phyloP scores from a whole-genome alignment of 2,888 invertebrate genomes.

The Rhopalosiphum nymphaeae region DNA sequence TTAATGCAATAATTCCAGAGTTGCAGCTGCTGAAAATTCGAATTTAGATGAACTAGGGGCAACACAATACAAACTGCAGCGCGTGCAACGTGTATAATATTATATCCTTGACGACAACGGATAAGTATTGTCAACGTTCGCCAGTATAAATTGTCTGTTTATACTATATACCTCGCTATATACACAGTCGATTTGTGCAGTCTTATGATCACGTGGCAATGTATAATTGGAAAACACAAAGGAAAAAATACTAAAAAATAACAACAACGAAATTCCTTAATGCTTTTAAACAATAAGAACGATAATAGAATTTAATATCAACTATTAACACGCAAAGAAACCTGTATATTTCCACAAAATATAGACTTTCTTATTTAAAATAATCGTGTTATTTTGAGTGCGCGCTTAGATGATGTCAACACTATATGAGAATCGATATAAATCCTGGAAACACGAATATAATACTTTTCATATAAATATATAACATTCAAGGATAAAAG shows the following conservation, averaged over 20 bases:
- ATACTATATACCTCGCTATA: background rate
- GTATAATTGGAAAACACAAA: background rate
- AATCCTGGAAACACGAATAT: constrained; percentile 13
- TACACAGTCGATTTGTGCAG: background rate
- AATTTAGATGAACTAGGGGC: background rate
- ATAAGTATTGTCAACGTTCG: constrained; percentile 42
- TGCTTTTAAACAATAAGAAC: background rate
- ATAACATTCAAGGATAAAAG: constrained; percentile 21
- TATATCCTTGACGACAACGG: constrained; percentile 33
- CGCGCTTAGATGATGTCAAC: background rate
- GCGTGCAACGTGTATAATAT: background rate
- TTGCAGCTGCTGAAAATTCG: constrained; percentile 11
- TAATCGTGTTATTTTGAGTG: background rate
- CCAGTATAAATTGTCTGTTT: constrained; percentile 16
- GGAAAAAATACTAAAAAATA: background rate
- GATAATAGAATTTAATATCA: background rate
- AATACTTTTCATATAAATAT: background rate
- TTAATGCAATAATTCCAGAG: background rate
- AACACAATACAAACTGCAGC: constrained; percentile 33
- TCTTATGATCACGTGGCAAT: constrained; percentile 9
- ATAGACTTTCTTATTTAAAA: constrained; percentile 13
- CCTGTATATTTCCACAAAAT: background rate
- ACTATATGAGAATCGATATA: constrained; percentile 5
- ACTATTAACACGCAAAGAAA: background rate
- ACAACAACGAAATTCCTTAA: background rate